Evolutionary conservation across 2,113 vertebrate genomes (phyloP), one percentile per base, ranked within the genome.

Genomic region (Phrynosoma blainvillii): DNA sequence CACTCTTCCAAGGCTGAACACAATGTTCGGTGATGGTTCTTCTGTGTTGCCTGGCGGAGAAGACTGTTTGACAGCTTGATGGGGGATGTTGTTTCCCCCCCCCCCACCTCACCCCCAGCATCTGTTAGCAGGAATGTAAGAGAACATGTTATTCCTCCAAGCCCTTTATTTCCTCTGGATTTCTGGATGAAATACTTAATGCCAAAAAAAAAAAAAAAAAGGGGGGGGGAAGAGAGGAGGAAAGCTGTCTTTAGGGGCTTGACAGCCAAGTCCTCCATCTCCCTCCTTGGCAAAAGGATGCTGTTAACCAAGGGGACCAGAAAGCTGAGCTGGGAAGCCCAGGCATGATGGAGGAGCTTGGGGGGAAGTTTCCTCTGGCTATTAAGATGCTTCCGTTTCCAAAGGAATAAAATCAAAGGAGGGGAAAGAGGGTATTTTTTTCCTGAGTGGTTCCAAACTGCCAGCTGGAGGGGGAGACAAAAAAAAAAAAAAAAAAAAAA

Each of bases 351-450:
- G 25, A 71, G 66, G 82, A 54, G 36, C 10, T 74, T 66, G 42
- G 80, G 86, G 74, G 1, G 18, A 96, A 97, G 95, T 97, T 97
- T 96, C 92, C 89, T 66, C 90, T 78, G 54, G 75, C n/a, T n/a
- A n/a, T 11, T 23, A 84, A 93, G 79, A 88, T 47, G 93, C 93
- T 89, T 86, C 87, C 85, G 75, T 90, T 56, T 23, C 52, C 25
- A 80, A 87, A 36, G 32, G 79, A n/a, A n/a, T n/a, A n/a, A n/a
- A n/a, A n/a, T n/a, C n/a, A n/a, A n/a, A n/a, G n/a, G n/a, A n/a
- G n/a, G n/a, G n/a, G n/a, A n/a, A n/a, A n/a, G n/a, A n/a, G n/a
- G n/a, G n/a, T n/a, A n/a, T n/a, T n/a, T n/a, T n/a, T n/a, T n/a
- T n/a, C n/a, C n/a, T n/a, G n/a, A n/a, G n/a, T n/a, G n/a, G n/a